These are phyloP conservation scores for Procambarus virginalis DNA, from an alignment of 1,140 invertebrate genomes.

Conservation along the genomic window DNA sequence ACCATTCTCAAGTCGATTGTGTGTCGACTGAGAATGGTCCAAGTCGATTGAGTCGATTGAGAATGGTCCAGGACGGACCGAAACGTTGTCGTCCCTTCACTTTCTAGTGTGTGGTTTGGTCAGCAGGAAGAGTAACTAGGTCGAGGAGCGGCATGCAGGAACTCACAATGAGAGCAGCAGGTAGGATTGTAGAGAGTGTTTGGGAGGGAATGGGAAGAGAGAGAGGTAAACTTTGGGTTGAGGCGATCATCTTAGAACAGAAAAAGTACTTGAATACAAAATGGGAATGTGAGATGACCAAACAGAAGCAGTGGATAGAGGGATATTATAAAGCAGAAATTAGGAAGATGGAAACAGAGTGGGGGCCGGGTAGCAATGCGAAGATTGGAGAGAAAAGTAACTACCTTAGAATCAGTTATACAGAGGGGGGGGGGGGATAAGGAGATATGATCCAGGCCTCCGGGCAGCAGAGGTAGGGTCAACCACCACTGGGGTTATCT, in stretches of 20 bases:
- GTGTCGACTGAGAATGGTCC: too few species aligned
- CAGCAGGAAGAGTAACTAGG: not conserved
- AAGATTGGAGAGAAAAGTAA: not conserved
- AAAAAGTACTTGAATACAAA: not conserved
- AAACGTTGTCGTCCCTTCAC: too few species aligned
- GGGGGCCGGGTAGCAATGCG: not conserved
- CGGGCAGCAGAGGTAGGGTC: not conserved
- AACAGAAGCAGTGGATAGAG: too few species aligned
- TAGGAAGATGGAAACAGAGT: not conserved
- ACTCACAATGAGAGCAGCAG: not conserved
- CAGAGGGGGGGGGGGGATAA: too few species aligned
- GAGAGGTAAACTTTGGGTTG: not conserved
- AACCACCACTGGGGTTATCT: not conserved
- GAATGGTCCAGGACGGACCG: too few species aligned
- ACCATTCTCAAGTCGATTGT: too few species aligned
- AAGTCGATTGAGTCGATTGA: too few species aligned
- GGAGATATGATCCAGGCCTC: not conserved
- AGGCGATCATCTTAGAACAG: not conserved
- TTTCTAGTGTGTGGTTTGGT: too few species aligned
- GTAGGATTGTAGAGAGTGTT: not conserved
- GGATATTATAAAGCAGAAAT: not conserved
- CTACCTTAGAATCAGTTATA: too few species aligned
- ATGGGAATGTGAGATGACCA: not conserved
- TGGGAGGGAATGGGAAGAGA: not conserved
- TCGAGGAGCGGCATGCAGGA: not conserved